phyloP scores from a whole-genome alignment of 2,888 invertebrate species.

The Sphinx pinastri region DNA sequence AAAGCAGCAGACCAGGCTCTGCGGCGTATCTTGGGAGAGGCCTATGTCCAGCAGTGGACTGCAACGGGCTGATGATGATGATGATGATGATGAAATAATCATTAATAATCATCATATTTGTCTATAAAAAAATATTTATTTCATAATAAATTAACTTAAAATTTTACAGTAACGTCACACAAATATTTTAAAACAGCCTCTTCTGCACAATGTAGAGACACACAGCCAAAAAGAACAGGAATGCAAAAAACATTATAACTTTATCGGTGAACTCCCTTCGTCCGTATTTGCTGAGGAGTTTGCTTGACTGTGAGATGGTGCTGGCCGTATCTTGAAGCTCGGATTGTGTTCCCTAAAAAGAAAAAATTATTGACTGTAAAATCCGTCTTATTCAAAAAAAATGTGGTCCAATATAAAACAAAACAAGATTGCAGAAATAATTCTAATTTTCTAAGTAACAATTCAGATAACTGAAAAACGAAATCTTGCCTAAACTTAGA shows the following conservation, averaged over 20 bases:
- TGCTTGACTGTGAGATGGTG: constrained; percentile 94
- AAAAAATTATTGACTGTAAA: background rate
- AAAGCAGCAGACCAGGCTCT: too few relatives aligned
- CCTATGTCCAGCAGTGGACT: too few relatives aligned
- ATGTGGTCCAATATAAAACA: too few relatives aligned
- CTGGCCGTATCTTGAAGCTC: constrained; percentile 94
- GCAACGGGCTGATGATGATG: too few relatives aligned
- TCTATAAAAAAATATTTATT: constrained; percentile 19
- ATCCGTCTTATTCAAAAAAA: too few relatives aligned
- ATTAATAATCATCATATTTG: too few relatives aligned
- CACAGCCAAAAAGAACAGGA: constrained; percentile 94
- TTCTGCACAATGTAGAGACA: constrained; percentile 97
- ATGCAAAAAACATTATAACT: constrained; percentile 93
- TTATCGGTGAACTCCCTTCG: constrained; percentile 98
- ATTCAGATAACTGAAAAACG: too few relatives aligned
- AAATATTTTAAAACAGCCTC: constrained; percentile 87
- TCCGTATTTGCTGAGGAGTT: constrained; percentile 96
- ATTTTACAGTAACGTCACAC: constrained; percentile 7
- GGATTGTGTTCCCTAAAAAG: constrained; percentile 87
- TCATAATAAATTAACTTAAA: constrained; percentile 25
- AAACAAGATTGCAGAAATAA: too few relatives aligned
- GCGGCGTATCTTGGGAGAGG: too few relatives aligned
- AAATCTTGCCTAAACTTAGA: too few relatives aligned
- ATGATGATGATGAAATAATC: too few relatives aligned
- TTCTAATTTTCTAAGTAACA: too few relatives aligned